Evolutionary conservation across 1,140 invertebrate species (phyloP), one percentile per base, ranked within the genome.

Genomic region (Rhizoglyphus robini): DNA sequence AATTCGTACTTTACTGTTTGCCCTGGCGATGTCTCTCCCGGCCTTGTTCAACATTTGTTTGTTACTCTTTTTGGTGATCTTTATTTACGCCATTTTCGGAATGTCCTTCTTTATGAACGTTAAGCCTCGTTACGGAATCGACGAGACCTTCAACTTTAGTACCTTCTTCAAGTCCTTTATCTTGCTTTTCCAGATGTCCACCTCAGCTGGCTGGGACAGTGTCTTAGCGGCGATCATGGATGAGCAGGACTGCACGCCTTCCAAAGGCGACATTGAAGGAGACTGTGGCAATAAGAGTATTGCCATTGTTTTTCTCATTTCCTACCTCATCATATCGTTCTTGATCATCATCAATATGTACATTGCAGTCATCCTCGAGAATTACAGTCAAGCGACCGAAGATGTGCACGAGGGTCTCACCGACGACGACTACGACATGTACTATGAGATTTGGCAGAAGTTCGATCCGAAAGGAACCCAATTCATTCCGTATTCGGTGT

Each of bases 61-160:
- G 72, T 82, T 98, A 71, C 84, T 98, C 69, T 96, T 96, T 78
- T 82, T 98, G 70, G 91, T 97, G 70, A 96, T 98, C 90, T 98
- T 97, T 79, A 97, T 98, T 77, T 98, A 96, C 77, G 92, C 93
- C 71, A 96, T 96, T 73, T 96, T 97, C 77, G 94, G 95, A 67
- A 98, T 98, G 94, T 96, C 91, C 51, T 97, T 97, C 82, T 98
- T 98, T 79, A 96, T 94, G 90, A 87, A 94, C 78, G 92, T 96
- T 63, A 93, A 92, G 76, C 87, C 88, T 73, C 70, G 72, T 5
- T 88, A 86, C 71, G 93, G 92, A 51, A 81, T 97, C 65, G 93
- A 96, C 74, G 90, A 95, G 75, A 90, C 93, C 59, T 97, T 96
- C 80, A 98, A 97, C 78, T 98, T 97, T 78, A 89, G 93, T 77